Evolutionary conservation across 2,797 vertebrate genomes (phyloP), one percentile per base, ranked within the genome.

Genomic region (Streptopelia turtur): DNA sequence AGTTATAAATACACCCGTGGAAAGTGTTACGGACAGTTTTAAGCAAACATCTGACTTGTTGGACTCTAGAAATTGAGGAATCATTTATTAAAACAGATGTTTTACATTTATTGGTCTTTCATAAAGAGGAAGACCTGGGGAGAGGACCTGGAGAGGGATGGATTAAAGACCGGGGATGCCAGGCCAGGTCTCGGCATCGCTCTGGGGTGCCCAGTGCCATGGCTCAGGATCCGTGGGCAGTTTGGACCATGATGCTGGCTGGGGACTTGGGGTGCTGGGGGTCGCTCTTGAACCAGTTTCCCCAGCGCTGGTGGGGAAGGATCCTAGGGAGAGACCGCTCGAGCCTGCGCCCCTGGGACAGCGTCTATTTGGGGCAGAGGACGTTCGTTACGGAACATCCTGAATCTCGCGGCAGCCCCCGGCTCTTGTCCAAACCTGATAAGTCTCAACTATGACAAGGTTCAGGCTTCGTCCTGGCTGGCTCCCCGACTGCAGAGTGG

Each of bases 401-500:
- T 17, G 11, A 91, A 83, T 95, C 82, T 76, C 1, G 76, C 76
- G 1, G 87, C 94, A 88, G 93, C 76, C 90, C 57, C 90, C 94
- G 88, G 95, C 92, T 1, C 86, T 94, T 93, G 90, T 94, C 96
- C 95, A 96, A 95, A 95, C 94, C 94, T 94, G 93, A 90, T 94
- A 92, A 95, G 79, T 93, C 91, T 91, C 81, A 94, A 93, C 92
- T 93, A 90, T 94, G 88, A 90, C 70, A 90, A 95, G 95, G 96
- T 95, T 93, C 94, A 95, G 92, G 72, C 93, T 90, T 88, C 0
- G 7, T 55, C 59, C 94, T 91, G 94, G 89, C 83, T 0, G 3
- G 18, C 75, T 94, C 93, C 60, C 39, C 0, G 0, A 10, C 60
- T 63, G 60, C 64, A 59, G 8, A 71, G 64, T 6, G 6, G 63